These are phyloP conservation scores for Myotis pilosus DNA, from an alignment of 2,797 vertebrate species.

Conservation along the genomic window DNA sequence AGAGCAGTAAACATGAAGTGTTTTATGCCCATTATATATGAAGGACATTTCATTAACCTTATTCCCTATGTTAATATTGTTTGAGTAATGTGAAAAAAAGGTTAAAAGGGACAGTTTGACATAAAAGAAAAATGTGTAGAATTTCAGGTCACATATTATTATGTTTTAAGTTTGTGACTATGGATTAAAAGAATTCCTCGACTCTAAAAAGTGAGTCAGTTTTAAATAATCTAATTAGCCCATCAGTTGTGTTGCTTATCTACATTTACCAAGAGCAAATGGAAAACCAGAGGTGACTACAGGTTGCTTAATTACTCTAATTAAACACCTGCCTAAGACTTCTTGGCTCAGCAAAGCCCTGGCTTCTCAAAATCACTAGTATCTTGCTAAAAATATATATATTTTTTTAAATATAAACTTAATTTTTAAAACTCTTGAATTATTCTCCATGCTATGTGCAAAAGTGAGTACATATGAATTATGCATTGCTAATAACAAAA, in stretches of 20 bases:
- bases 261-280: conserved; percentile 58
- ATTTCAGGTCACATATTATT: conserved; percentile 13
- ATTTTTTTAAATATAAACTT: neutral
- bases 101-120: neutral
- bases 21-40: neutral
- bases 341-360: conserved; percentile 50
- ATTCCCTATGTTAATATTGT: neutral
- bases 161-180: conserved; percentile 34
- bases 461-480: neutral
- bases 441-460: neutral
- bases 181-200: conserved; percentile 21
- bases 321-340: conserved; percentile 76
- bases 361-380: conserved; percentile 21
- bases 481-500: neutral
- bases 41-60: neutral
- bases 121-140: neutral
- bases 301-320: conserved; percentile 59
- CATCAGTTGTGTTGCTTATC: conserved; percentile 69
- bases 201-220: conserved; percentile 52
- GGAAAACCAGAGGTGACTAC: conserved; percentile 67
- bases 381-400: conserved; percentile 35
- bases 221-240: conserved; percentile 70
- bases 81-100: neutral
- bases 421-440: conserved; percentile 12
- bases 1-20: neutral